These are phyloP conservation scores for Phenganax marumi DNA, from an alignment of 92 coral and sea anemone genomes.

Conservation along the genomic window DNA sequence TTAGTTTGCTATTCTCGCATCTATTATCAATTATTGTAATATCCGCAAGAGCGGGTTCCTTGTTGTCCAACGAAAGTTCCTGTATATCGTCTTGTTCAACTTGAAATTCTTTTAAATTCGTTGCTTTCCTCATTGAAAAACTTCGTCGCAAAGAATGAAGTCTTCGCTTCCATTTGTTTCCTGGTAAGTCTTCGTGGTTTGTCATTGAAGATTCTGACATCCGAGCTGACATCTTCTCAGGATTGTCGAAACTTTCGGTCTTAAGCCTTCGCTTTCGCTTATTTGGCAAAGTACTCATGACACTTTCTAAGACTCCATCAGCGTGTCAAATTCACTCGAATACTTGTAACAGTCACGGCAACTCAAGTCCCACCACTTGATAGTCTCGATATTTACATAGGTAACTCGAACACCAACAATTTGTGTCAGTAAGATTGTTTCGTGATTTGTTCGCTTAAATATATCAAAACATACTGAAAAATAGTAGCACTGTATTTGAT, in stretches of 20 bases:
- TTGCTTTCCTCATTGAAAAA: slow-evolving; percentile 14
- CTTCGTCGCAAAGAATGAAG: slow-evolving; percentile 36
- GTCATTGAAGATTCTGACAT: neutral
- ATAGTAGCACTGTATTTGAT: slow-evolving; percentile 2
- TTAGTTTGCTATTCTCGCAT: slow-evolving; percentile 5
- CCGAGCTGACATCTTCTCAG: neutral
- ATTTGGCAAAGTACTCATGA: slow-evolving; percentile 35
- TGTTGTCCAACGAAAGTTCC: slow-evolving; percentile 10
- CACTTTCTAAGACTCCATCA: slow-evolving; percentile 5
- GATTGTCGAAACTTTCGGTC: slow-evolving; percentile 16
- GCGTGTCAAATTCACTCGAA: neutral
- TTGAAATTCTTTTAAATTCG: slow-evolving; percentile 6
- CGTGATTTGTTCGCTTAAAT: slow-evolving; percentile 26
- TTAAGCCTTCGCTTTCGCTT: slow-evolving; percentile 23
- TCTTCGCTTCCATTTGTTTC: slow-evolving; percentile 37
- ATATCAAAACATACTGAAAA: slow-evolving; percentile 21
- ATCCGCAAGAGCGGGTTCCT: slow-evolving; percentile 18
- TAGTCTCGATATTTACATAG: slow-evolving; percentile 33
- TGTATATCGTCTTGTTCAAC: neutral
- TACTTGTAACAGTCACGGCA: slow-evolving; percentile 13
- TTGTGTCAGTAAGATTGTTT: neutral
- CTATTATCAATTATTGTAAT: slow-evolving; percentile 33
- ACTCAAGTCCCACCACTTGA: slow-evolving; percentile 6
- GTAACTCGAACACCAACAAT: slow-evolving; percentile 32
- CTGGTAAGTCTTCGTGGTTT: slow-evolving; percentile 13